Conservation (phyloP, 2,888 invertebrate species). For the Hirtodrosophila confusa region DNA sequence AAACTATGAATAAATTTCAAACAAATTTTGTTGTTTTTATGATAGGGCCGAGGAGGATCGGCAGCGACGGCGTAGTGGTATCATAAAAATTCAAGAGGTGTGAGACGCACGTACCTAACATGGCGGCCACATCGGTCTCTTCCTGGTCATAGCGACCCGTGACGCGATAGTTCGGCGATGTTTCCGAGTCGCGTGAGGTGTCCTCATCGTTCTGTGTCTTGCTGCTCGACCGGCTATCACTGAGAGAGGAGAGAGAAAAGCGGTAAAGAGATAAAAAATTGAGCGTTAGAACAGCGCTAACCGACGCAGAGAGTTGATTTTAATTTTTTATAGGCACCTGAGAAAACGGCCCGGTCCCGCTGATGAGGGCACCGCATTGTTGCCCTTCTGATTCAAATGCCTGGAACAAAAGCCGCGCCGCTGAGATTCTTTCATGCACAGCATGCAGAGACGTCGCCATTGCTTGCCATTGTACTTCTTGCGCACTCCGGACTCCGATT, state of each 20-base stretch:
- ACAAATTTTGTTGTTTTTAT: constrained; percentile 36
- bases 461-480: constrained; percentile 99
- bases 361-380: constrained; percentile 85
- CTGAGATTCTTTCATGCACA: constrained; percentile 98
- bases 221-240: constrained; percentile 85
- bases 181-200: constrained; percentile 95
- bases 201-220: constrained; percentile 90
- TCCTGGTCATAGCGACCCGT: constrained; percentile 95
- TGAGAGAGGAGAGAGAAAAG: constrained; percentile 34
- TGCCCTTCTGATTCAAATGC: constrained; percentile 96
- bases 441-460: constrained; percentile 98
- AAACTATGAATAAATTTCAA: constrained; percentile 66
- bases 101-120: constrained; percentile 89
- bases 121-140: constrained; percentile 98
- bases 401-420: constrained; percentile 98
- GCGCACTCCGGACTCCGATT: constrained; percentile 90
- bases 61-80: constrained; percentile 8
- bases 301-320: constrained; percentile 13
- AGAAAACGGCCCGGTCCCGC: constrained; percentile 83
- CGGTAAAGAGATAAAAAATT: neutral
- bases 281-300: constrained; percentile 16
- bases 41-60: constrained; percentile 16
- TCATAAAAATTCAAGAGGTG: constrained; percentile 62
- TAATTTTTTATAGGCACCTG: constrained; percentile 68
- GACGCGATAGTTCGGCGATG: constrained; percentile 92